These are phyloP conservation scores for Mormyrus lacerda DNA, from an alignment of 2,113 vertebrate species.

Conservation along the genomic window DNA sequence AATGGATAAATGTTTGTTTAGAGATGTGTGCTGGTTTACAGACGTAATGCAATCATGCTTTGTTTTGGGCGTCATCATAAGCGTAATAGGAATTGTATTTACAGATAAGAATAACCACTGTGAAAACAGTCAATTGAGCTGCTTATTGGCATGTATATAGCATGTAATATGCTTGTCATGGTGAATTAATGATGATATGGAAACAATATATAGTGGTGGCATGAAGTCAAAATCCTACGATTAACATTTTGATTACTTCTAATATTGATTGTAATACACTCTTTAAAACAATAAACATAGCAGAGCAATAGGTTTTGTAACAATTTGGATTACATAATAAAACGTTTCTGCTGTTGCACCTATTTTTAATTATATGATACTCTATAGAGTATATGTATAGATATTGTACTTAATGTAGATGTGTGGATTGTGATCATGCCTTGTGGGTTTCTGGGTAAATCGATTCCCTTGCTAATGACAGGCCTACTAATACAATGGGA, in stretches of 20 bases:
- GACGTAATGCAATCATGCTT: conserved; percentile 58
- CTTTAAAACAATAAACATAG: not conserved
- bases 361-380: not conserved
- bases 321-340: not conserved
- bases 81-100: not conserved
- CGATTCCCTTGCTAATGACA: conserved; percentile 60
- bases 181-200: no score
- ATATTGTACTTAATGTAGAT: no score
- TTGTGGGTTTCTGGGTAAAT: conserved; percentile 45
- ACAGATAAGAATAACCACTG: not conserved
- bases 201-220: not conserved
- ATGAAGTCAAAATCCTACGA: not conserved
- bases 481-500: conserved; percentile 60
- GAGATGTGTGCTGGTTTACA: conserved; percentile 53
- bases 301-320: not conserved
- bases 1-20: conserved; percentile 58
- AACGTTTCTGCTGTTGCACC: not conserved
- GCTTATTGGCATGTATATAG: not conserved
- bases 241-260: not conserved
- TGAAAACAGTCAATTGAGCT: not conserved
- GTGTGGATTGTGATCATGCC: conserved; percentile 33
- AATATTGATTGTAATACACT: not conserved
- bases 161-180: not conserved
- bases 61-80: conserved; percentile 35
- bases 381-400: not conserved